A percentile compares a stretch with the other conserved stretches of the same genome.
These are phyloP conservation scores for Oxycera nigricornis DNA, from an alignment of 2,888 invertebrate genomes.

Conservation along the genomic window DNA sequence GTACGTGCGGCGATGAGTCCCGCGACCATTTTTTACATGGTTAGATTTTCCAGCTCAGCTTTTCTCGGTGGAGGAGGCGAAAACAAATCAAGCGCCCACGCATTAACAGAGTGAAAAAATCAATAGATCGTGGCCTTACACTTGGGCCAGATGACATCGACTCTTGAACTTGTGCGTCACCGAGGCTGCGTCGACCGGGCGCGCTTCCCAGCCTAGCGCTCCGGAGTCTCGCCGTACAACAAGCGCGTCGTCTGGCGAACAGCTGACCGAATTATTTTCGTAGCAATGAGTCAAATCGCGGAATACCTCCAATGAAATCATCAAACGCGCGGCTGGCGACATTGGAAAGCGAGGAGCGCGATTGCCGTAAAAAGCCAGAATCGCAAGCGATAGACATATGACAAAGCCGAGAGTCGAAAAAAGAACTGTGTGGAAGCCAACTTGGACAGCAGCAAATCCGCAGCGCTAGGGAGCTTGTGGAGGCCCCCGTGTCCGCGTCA, in stretches of 20 bases:
- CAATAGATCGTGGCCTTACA: slow-evolving; percentile 22
- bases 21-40: neutral
- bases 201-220: neutral
- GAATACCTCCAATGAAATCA: neutral
- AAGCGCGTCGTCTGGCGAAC: neutral
- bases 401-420: neutral
- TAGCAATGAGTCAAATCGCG: neutral
- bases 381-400: neutral
- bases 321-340: neutral
- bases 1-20: neutral
- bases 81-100: too few relatives aligned
- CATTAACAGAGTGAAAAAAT: neutral
- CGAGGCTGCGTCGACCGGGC: neutral
- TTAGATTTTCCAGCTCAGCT: neutral
- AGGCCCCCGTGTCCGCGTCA: slow-evolving; percentile 9
- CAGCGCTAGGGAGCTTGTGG: neutral
- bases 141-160: slow-evolving; percentile 17
- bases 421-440: neutral
- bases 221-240: neutral
- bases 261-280: slow-evolving; percentile 32
- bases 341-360: neutral
- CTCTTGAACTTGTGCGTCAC: slow-evolving; percentile 15
- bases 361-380: neutral
- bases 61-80: neutral
- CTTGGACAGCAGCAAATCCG: neutral